These are phyloP conservation scores for Spheniscus humboldti DNA, from an alignment of 2,797 vertebrate species.

Conservation along the genomic window DNA sequence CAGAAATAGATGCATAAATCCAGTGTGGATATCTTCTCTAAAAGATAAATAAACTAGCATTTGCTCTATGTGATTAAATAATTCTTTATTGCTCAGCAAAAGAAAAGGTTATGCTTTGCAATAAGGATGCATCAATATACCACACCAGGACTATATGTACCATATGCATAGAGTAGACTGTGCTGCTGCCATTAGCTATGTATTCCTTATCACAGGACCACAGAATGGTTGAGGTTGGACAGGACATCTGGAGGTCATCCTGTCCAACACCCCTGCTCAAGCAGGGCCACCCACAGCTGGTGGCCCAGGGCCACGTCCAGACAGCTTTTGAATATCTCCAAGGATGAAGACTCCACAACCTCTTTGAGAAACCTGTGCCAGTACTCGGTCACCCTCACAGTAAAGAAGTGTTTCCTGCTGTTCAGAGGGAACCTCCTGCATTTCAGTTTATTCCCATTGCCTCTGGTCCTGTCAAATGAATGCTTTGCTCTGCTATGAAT, in stretches of 20 bases:
- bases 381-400: neutral
- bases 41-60: neutral
- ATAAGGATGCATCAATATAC: neutral
- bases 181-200: neutral
- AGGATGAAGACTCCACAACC: neutral
- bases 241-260: neutral
- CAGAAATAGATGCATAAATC: neutral
- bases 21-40: neutral
- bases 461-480: neutral
- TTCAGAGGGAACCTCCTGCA: neutral
- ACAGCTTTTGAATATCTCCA: neutral
- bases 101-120: neutral
- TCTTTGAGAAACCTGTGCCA: neutral
- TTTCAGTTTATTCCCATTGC: accelerated
- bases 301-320: neutral
- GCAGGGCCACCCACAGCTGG: neutral
- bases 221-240: neutral
- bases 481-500: neutral
- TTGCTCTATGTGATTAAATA: neutral
- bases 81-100: neutral
- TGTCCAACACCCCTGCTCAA: neutral
- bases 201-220: neutral
- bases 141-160: neutral
- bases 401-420: neutral
- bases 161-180: neutral